Conservation (phyloP, 1,140 invertebrate species). For the Gerris buenoi region DNA sequence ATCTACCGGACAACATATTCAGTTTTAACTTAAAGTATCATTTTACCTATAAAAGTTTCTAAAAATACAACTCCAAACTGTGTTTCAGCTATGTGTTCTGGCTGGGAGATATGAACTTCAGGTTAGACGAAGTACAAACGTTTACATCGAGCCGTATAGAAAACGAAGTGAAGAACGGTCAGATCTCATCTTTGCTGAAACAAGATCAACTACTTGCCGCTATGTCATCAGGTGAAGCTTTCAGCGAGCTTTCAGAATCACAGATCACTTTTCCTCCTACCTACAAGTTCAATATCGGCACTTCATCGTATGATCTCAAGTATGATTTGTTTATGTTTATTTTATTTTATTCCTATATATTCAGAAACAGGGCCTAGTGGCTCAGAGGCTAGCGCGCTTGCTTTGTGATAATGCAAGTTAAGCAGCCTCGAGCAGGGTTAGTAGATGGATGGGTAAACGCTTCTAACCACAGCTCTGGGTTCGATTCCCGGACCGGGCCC, state of each 20-base stretch:
- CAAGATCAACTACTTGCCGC: constrained; percentile 57
- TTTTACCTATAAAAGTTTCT: too few species aligned
- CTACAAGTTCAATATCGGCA: constrained; percentile 64
- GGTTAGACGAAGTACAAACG: constrained; percentile 43
- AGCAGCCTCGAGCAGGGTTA: too few species aligned
- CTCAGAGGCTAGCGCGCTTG: too few species aligned
- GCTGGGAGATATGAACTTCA: constrained; percentile 89
- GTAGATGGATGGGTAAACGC: too few species aligned
- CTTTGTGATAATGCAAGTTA: too few species aligned
- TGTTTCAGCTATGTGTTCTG: constrained; percentile 76
- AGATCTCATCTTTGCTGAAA: constrained; percentile 45
- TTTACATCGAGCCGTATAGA: constrained; percentile 51
- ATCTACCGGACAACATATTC: too few species aligned
- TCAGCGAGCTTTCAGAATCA: constrained; percentile 59
- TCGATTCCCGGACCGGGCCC: too few species aligned
- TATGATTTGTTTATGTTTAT: constrained; percentile 29
- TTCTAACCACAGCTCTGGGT: too few species aligned
- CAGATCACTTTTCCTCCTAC: constrained; percentile 70
- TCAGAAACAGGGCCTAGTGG: too few species aligned
- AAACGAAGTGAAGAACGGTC: constrained; percentile 41
- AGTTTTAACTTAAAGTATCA: too few species aligned
- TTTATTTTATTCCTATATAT: too few species aligned
- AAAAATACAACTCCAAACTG: too few species aligned
- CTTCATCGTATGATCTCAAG: constrained; percentile 64
- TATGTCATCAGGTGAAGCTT: constrained; percentile 54